A percentile compares a stretch with the other conserved stretches of the same genome.
Evolutionary conservation across 2,888 invertebrate species (phyloP).

Genomic region (Nezara viridula): DNA sequence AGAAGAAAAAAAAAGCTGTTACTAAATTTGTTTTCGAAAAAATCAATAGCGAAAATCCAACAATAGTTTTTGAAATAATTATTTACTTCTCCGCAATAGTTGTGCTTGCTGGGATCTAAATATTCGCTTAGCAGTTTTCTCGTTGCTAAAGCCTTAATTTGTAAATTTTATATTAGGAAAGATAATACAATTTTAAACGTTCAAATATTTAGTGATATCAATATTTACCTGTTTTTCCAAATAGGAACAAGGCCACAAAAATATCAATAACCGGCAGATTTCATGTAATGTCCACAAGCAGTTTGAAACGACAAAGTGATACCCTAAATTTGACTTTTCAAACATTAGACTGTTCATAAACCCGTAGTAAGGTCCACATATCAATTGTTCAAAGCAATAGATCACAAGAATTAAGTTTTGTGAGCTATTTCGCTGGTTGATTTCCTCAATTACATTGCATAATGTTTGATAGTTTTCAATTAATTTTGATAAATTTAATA

Average conservation of each 20-base stretch:
- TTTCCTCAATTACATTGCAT: constrained; percentile 35
- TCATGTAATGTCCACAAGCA: not conserved
- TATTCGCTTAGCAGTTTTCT: not conserved
- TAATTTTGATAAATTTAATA: not conserved
- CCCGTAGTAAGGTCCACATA: constrained; percentile 10
- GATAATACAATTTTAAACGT: not conserved
- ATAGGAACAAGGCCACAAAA: constrained; percentile 22
- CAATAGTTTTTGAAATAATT: not conserved
- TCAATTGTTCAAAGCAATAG: constrained; percentile 14
- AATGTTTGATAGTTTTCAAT: not conserved
- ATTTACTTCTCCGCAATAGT: not conserved
- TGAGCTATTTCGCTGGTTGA: not conserved
- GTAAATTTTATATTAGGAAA: not conserved
- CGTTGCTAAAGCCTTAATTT: not conserved
- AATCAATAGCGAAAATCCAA: not conserved
- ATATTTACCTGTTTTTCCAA: constrained; percentile 38
- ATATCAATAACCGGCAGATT: constrained; percentile 1
- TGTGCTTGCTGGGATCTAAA: constrained; percentile 32
- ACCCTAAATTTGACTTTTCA: not conserved
- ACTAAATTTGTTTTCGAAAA: no score
- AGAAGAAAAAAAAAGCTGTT: not conserved
- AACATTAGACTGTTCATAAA: constrained; percentile 27
- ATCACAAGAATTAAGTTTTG: constrained; percentile 3
- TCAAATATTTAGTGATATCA: not conserved
- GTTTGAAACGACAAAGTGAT: not conserved